Evolutionary conservation across 1,140 invertebrate genomes (phyloP).

Genomic region (Bombus vancouverensis): DNA sequence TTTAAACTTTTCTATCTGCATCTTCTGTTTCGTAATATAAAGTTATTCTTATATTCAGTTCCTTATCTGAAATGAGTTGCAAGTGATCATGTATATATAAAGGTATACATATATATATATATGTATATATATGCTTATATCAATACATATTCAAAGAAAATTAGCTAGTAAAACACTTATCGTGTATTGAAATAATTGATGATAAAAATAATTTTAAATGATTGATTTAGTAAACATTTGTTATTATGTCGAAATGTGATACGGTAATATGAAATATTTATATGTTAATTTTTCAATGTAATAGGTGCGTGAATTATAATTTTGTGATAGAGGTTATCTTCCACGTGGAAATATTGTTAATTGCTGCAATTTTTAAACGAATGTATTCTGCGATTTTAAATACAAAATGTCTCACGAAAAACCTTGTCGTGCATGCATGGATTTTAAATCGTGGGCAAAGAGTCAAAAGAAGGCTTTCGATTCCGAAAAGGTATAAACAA

Average conservation of each 20-base stretch:
- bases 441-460: conserved; percentile 89
- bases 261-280: not conserved
- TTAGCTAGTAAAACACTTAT: not conserved
- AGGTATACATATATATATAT: not conserved
- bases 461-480: conserved; percentile 83
- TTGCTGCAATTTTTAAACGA: conserved; percentile 10
- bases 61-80: conserved; percentile 17
- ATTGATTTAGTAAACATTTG: not conserved
- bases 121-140: not conserved
- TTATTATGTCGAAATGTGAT: not conserved
- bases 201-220: not conserved
- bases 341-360: conserved; percentile 27
- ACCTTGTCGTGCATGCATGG: conserved; percentile 87
- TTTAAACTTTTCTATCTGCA: not conserved
- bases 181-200: not conserved
- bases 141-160: not conserved
- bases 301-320: not conserved
- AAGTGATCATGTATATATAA: not conserved
- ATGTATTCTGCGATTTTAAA: conserved; percentile 2
- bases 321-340: conserved; percentile 4
- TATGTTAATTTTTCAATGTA: not conserved
- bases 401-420: conserved; percentile 74
- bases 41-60: conserved; percentile 5
- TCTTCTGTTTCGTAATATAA: conserved; percentile 32
- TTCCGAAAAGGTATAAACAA: conserved; percentile 74